Conservation (phyloP, 2,797 vertebrate species). For the Rhynchonycteris naso region DNA sequence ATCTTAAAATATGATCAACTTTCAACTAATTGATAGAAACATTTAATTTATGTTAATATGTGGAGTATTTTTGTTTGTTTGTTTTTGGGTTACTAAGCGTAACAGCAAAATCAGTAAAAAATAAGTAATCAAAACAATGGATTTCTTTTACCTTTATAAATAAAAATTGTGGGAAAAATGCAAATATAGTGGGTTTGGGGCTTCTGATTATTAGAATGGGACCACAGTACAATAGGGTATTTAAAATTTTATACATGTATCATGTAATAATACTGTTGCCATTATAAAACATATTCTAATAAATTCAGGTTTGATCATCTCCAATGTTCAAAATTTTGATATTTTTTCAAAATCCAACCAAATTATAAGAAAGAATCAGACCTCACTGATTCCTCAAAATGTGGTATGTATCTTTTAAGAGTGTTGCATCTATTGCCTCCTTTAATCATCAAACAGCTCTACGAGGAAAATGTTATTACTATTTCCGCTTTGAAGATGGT, state of each 20-base stretch:
- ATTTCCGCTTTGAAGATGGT: background rate
- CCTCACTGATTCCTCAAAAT: background rate
- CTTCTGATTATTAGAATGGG: background rate
- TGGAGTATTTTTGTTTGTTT: background rate
- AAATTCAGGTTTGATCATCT: background rate
- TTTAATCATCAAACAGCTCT: background rate
- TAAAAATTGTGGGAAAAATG: background rate
- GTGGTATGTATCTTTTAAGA: background rate
- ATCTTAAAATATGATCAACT: background rate
- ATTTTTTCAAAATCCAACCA: background rate
- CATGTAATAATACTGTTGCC: background rate
- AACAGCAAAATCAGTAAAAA: background rate
- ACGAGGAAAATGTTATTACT: background rate
- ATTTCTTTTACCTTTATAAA: background rate
- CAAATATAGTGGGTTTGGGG: background rate
- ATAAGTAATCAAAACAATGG: background rate
- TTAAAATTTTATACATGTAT: background rate
- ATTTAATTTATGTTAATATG: background rate
- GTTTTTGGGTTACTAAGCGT: background rate
- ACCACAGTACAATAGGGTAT: background rate
- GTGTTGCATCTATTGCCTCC: background rate
- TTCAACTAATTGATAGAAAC: background rate
- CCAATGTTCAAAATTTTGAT: background rate
- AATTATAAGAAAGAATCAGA: background rate
- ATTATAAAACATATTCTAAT: background rate